Base-by-base conservation (phyloP, 2,797 vertebrate genomes). In the Chiroxiphia lanceolata region DNA sequence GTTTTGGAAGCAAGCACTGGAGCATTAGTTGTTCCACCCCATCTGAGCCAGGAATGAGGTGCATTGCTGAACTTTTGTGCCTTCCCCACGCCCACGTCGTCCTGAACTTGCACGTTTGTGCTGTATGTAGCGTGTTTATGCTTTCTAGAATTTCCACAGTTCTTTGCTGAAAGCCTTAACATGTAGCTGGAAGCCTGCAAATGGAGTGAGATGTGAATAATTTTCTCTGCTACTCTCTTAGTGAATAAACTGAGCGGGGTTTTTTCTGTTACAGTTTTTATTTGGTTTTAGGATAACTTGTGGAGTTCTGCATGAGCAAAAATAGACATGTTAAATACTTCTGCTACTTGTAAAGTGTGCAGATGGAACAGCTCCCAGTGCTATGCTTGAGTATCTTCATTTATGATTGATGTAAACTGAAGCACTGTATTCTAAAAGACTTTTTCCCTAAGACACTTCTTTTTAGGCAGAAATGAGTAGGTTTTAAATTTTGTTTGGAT, bases 21-120 rank as follows among this genome's bases (percentile, higher is more conserved):
- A 76, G 31, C 54, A 18, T 79, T 65, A 72, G 74, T 93, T 94
- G 50, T 91, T 86, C 79, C 71, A 87, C n/a, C 63, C 93, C 69
- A 33, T 76, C 72, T 33, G 63, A 72, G 91, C 84, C 93, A 90
- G 87, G 82, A 94, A 81, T 1, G 6, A 82, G 90, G 63, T 29
- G n/a, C 36, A 8, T 51, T 61, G 54, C 65, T 95, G 82, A 94
- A 90, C 76, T 94, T 59, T 10, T 83, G 89, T 89, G 76, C 85
- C 82, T 54, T 63, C 74, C 70, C 36, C 47, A 65, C 79, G 40
- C 85, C 89, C 57, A 13, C 15, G 0, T 85, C 0, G 8, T 47
- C 79, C 80, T 67, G 70, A 74, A 44, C 70, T 69, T 25, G 33
- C 45, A 71, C 21, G 0, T 53, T 56, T 50, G 51, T 67, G 61